Percentiles rank a stretch among this genome's conserved stretches.
These are phyloP conservation scores for Lonchura striata DNA, from an alignment of 2,113 vertebrate genomes.

Conservation along the genomic window DNA sequence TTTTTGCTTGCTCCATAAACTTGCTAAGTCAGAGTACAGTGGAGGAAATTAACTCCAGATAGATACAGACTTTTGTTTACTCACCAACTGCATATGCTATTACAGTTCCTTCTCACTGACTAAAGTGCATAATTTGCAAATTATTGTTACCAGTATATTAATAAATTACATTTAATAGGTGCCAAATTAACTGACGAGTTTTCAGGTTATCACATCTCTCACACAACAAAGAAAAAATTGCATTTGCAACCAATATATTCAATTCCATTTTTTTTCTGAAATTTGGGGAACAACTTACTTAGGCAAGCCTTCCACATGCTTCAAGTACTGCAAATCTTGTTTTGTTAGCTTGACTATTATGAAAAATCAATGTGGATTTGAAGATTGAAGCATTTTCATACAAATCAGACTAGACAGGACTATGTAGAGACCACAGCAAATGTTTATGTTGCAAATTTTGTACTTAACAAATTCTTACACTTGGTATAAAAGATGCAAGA, in stretches of 20 bases:
- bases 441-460: background rate
- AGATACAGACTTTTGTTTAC: background rate
- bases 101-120: background rate
- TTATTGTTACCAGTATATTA: background rate
- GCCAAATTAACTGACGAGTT: background rate
- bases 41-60: background rate
- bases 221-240: background rate
- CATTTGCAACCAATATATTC: background rate
- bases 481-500: background rate
- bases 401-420: background rate
- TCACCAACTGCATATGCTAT: background rate
- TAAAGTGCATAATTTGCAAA: background rate
- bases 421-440: background rate
- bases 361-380: fast-evolving
- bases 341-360: background rate
- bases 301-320: background rate
- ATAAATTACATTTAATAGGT: background rate
- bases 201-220: background rate
- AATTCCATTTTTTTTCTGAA: background rate
- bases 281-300: background rate
- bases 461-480: background rate
- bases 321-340: background rate
- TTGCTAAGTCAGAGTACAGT: background rate
- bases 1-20: background rate
- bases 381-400: background rate